Percentiles rank a stretch among this genome's conserved stretches.
phyloP scores from a whole-genome alignment of 2,797 vertebrate species.

The Spinibarbus caldwelli region DNA sequence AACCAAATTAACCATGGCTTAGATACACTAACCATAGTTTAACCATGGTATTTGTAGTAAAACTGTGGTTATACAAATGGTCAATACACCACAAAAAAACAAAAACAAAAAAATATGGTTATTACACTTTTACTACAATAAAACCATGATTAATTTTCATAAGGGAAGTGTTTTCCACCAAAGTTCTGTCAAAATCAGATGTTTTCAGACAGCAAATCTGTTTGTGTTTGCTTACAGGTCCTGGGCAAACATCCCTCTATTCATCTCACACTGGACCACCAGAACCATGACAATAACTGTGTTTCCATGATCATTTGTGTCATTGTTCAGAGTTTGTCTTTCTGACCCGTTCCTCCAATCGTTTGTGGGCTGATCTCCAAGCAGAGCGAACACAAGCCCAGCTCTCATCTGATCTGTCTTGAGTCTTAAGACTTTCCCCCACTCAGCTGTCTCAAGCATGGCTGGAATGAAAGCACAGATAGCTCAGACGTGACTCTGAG shows the following conservation, averaged over 20 bases:
- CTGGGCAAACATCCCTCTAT: neutral
- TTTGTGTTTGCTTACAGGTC: neutral
- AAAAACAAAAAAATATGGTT: too few species aligned
- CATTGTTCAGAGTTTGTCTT: neutral
- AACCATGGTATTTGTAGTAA: too few species aligned
- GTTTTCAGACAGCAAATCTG: neutral
- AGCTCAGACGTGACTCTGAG: constrained; percentile 10
- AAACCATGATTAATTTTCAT: too few species aligned
- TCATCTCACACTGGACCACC: neutral
- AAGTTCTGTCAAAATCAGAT: neutral
- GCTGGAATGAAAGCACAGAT: constrained; percentile 32
- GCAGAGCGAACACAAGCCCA: neutral
- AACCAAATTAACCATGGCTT: too few species aligned
- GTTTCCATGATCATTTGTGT: constrained; percentile 8
- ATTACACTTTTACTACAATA: too few species aligned
- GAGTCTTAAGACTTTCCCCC: neutral
- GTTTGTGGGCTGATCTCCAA: neutral
- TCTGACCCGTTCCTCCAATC: neutral
- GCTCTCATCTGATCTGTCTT: neutral
- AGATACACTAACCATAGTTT: too few species aligned
- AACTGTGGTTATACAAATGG: too few species aligned
- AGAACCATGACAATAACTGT: constrained; percentile 13
- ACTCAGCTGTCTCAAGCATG: constrained; percentile 42
- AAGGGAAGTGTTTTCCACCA: neutral
- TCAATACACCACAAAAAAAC: too few species aligned